Base-by-base conservation (phyloP, 2,113 vertebrate genomes). In the Loxodonta africana region DNA sequence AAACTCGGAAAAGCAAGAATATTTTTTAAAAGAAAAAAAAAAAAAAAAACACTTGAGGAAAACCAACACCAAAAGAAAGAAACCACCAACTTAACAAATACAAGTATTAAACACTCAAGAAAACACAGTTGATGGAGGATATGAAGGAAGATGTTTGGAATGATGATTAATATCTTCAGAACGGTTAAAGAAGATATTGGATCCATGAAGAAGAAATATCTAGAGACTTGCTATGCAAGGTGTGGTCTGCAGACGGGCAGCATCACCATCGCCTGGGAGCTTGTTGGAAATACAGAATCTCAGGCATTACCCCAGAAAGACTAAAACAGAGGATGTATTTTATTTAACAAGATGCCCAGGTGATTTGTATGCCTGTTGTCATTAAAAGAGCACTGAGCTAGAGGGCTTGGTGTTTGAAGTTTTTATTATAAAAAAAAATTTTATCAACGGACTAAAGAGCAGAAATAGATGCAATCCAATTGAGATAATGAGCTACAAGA, bases 401-500 rank as follows among this genome's bases (percentile, higher is more conserved):
- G 8, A 60, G 2, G 51, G 1, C 26, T 60, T 62, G 26, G 23
- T 4, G 44, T 60, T 57, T 71, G 57, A 71, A 94, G 63, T 4
- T 33, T 63, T 12, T 6, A 23, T 74, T 71, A 41, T 83, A 17
- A 30, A 23, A 46, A 86, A 44, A 37, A 84, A 67, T 28, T 80
- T n/a, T 20, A 89, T 10, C 51, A 6, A 53, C 60, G 17, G 20
- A 57, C 10, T 23, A 7, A 11, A 71, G 90, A 51, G 25, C 25
- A 97, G 28, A 84, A 73, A 41, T 12, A 86, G 67, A 25, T 62
- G 23, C 0, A 15, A 6, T 23, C 74, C 26, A 96, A 73, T 4
- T 95, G 57, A 93, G 88, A 94, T 8, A 84, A 6, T 80, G 26
- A 21, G 18, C 87, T 23, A 63, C 73, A 85, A 96, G 46, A 30